phyloP scores from a whole-genome alignment of 2,113 vertebrate genomes.

The Hypocryptadius cinnamomeus region DNA sequence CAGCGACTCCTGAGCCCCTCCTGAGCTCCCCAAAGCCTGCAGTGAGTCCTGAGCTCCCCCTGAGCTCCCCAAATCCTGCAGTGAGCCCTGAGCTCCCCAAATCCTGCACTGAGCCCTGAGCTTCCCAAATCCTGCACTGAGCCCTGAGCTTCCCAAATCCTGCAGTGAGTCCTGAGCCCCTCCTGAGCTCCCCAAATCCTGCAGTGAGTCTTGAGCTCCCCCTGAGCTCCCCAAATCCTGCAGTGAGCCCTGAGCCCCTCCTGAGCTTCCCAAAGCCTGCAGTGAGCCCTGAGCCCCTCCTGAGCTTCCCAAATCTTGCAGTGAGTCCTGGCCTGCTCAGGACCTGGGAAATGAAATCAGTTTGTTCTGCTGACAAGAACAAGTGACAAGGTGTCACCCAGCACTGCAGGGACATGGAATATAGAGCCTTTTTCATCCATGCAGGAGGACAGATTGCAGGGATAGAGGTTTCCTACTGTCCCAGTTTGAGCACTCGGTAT shows the following conservation, averaged over 20 bases:
- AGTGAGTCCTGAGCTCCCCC: too few relatives aligned
- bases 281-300: background rate
- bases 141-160: background rate
- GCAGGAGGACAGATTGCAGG: background rate
- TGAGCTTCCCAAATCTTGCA: background rate
- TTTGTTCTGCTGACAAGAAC: background rate
- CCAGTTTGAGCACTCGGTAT: background rate
- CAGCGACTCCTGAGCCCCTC: background rate
- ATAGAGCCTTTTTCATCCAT: background rate
- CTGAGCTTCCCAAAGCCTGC: background rate
- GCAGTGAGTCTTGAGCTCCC: background rate
- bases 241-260: background rate
- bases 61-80: background rate
- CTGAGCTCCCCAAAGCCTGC: background rate
- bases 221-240: background rate
- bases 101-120: too few relatives aligned
- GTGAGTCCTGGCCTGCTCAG: background rate
- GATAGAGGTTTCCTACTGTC: rapidly evolving
- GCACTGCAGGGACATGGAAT: background rate
- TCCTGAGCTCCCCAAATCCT: background rate
- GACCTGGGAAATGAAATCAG: background rate
- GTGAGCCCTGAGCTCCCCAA: background rate
- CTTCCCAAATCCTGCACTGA: background rate
- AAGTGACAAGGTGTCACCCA: background rate
- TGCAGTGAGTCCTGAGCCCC: background rate